Evolutionary conservation across 1,140 invertebrate genomes (phyloP).

Genomic region (Drosophila simulans): DNA sequence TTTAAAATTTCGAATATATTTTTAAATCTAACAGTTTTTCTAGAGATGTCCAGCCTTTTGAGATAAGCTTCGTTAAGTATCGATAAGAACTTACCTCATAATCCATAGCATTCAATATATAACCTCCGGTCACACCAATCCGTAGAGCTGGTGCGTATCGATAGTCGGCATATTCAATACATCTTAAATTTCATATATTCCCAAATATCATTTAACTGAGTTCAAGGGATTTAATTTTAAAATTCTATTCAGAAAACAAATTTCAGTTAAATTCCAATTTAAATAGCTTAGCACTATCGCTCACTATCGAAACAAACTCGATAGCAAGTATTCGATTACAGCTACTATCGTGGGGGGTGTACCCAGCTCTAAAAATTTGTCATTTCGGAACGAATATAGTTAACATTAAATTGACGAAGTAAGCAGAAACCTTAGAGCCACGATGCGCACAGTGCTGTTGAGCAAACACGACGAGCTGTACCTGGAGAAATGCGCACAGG

Average conservation of each 20-base stretch:
- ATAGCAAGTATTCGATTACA: too few relatives aligned
- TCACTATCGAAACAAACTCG: too few relatives aligned
- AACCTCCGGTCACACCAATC: slow-evolving; percentile 7
- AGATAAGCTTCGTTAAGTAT: neutral
- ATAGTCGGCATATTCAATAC: too few relatives aligned
- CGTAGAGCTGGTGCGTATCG: neutral
- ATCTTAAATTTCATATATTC: too few relatives aligned
- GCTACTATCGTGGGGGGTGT: too few relatives aligned
- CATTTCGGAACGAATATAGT: slow-evolving; percentile 26
- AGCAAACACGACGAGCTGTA: slow-evolving; percentile 77
- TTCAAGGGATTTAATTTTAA: too few relatives aligned
- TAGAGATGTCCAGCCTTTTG: neutral
- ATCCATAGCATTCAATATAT: neutral
- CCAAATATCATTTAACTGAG: too few relatives aligned
- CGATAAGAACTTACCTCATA: neutral
- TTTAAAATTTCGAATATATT: neutral
- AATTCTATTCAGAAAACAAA: too few relatives aligned
- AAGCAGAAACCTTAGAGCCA: slow-evolving; percentile 3
- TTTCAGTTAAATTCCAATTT: too few relatives aligned
- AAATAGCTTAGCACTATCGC: too few relatives aligned
- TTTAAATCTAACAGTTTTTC: slow-evolving; percentile 1
- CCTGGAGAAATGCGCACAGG: slow-evolving; percentile 78
- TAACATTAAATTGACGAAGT: slow-evolving; percentile 24
- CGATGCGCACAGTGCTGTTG: slow-evolving; percentile 74
- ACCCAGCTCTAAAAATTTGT: slow-evolving; percentile 20